Evolutionary conservation across 2,888 invertebrate genomes (phyloP).

Genomic region (Poecilobothrus nobilitatus): DNA sequence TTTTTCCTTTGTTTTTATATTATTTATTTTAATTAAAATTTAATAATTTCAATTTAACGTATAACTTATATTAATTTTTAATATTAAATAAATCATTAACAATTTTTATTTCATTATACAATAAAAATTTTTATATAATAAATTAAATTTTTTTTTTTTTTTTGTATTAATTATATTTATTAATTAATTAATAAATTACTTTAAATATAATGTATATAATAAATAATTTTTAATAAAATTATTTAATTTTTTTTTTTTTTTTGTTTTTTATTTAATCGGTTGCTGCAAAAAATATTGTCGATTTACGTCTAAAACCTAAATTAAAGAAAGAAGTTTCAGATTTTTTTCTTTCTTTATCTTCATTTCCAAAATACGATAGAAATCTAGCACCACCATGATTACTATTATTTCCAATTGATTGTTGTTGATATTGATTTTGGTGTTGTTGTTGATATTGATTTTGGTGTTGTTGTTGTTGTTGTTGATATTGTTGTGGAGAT

Average conservation of each 20-base stretch:
- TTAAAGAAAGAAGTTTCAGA: slow-evolving; percentile 44
- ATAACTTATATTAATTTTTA: no score
- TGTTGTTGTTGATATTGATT: slow-evolving; percentile 30
- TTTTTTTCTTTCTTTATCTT: slow-evolving; percentile 40
- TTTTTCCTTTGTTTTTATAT: no score
- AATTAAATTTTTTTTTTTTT: not conserved
- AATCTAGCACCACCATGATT: slow-evolving; percentile 33
- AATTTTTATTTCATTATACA: not conserved
- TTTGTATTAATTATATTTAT: not conserved
- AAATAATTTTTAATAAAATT: not conserved
- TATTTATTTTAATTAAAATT: no score
- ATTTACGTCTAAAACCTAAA: slow-evolving; percentile 41
- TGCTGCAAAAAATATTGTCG: slow-evolving; percentile 41
- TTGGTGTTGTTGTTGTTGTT: slow-evolving; percentile 29
- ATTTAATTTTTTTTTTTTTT: no score
- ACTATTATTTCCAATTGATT: slow-evolving; percentile 14
- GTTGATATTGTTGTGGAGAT: slow-evolving; percentile 31
- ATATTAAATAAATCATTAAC: no score
- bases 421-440: slow-evolving; percentile 25
- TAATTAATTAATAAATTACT: not conserved
- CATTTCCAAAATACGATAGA: slow-evolving; percentile 41
- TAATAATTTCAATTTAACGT: no score
- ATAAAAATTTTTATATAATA: not conserved
- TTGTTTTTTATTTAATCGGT: slow-evolving; percentile 31
- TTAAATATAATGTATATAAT: not conserved